phyloP scores from a whole-genome alignment of 35 echinoderm and acorn worm genomes.

The Patiria miniata region DNA sequence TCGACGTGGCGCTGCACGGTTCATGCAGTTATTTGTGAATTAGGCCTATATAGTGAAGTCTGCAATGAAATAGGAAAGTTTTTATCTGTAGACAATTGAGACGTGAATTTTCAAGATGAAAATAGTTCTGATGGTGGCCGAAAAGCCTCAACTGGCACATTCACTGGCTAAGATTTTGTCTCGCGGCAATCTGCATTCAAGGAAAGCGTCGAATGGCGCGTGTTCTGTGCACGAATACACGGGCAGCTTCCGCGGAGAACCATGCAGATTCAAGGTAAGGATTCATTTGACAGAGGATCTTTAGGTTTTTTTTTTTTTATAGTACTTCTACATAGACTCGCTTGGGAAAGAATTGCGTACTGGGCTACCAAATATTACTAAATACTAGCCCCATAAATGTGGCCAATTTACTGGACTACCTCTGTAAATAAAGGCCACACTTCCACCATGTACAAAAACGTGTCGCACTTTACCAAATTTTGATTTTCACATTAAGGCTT shows the following conservation, averaged over 20 bases:
- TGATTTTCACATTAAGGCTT: no score
- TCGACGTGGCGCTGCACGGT: neutral
- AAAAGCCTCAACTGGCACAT: constrained; percentile 96
- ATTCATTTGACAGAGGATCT: neutral
- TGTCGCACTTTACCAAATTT: no score
- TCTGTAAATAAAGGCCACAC: no score
- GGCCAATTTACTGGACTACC: no score
- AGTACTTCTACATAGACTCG: neutral
- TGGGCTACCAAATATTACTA: neutral
- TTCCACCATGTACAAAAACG: no score
- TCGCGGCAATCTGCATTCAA: constrained; percentile 70
- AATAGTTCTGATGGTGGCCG: constrained; percentile 91
- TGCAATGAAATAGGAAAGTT: no score
- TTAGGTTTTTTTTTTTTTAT: neutral
- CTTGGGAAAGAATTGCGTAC: neutral
- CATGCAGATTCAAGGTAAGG: constrained; percentile 85
- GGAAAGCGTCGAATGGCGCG: constrained; percentile 90
- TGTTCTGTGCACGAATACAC: constrained; percentile 96
- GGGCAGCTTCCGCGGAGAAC: constrained; percentile 75
- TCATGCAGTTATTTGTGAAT: neutral
- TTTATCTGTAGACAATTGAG: no score
- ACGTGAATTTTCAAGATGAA: constrained; percentile 65
- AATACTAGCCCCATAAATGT: no score
- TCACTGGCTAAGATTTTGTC: constrained; percentile 96
- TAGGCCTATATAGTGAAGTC: no score